Evolutionary conservation across 2,888 invertebrate species (phyloP).

Genomic region (Magallana nippona): DNA sequence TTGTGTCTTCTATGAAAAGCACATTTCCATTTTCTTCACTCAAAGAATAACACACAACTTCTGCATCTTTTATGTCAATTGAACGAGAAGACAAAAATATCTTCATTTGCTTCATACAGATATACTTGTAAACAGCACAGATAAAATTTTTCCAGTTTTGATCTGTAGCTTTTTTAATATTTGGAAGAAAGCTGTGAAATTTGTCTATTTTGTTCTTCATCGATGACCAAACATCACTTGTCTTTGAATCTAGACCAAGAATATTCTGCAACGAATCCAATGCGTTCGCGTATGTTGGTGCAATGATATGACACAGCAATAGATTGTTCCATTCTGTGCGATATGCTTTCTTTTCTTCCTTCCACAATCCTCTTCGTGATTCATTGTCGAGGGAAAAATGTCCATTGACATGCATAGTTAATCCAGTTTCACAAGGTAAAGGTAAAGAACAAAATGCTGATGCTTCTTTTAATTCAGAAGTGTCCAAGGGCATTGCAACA

Average conservation of each 20-base stretch:
- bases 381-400: slow-evolving; percentile 72
- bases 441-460: slow-evolving; percentile 70
- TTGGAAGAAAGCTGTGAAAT: slow-evolving; percentile 50
- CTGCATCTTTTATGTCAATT: neutral
- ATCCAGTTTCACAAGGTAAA: slow-evolving; percentile 63
- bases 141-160: slow-evolving; percentile 47
- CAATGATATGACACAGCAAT: slow-evolving; percentile 65
- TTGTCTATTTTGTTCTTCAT: slow-evolving; percentile 8
- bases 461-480: neutral
- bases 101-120: slow-evolving; percentile 7
- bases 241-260: neutral
- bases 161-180: slow-evolving; percentile 21
- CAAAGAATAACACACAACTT: slow-evolving; percentile 32
- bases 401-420: slow-evolving; percentile 72
- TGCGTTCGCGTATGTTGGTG: slow-evolving; percentile 65
- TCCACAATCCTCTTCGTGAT: slow-evolving; percentile 63
- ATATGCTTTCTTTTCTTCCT: slow-evolving; percentile 45
- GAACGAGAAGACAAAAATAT: slow-evolving; percentile 26
- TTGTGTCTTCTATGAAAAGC: neutral
- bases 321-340: slow-evolving; percentile 73
- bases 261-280: slow-evolving; percentile 46
- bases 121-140: slow-evolving; percentile 38
- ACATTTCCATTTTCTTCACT: neutral
- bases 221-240: neutral
- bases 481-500: slow-evolving; percentile 56